Percentiles rank a stretch among this genome's conserved stretches.
These are phyloP conservation scores for Oscheius onirici DNA, from an alignment of 2,888 invertebrate species.

Conservation along the genomic window DNA sequence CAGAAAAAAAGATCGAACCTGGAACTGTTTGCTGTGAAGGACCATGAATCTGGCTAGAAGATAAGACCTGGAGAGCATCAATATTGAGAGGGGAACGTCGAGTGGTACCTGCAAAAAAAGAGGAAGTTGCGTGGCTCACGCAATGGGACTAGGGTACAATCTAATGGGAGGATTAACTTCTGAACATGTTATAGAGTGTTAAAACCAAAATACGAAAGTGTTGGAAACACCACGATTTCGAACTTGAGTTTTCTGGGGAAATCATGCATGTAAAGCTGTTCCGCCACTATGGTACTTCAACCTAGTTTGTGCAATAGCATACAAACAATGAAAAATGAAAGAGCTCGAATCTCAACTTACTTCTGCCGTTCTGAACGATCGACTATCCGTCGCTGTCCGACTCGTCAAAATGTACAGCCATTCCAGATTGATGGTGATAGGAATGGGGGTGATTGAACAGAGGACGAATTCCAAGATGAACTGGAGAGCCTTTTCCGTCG, in stretches of 20 bases:
- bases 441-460: conserved; percentile 83
- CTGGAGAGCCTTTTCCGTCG: conserved; percentile 87
- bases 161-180: no score
- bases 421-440: conserved; percentile 47
- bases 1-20: conserved; percentile 54
- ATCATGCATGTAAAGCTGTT: no score
- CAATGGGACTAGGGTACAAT: no score
- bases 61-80: conserved; percentile 98
- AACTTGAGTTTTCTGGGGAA: no score
- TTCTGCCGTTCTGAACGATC: conserved; percentile 25
- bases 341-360: conserved; percentile 14
- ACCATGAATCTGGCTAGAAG: conserved; percentile 99
- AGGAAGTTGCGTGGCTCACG: not conserved
- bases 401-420: conserved; percentile 52
- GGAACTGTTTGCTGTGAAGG: conserved; percentile 96
- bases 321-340: no score
- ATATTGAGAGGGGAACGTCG: conserved; percentile 95
- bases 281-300: no score
- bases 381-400: conserved; percentile 23
- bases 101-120: conserved; percentile 82
- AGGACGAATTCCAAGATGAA: conserved; percentile 84
- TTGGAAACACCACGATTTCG: no score
- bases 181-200: no score
- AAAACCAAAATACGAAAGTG: no score
- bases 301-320: no score